Evolutionary conservation across 2,113 vertebrate genomes (phyloP).

Genomic region (Pelusios castaneus): DNA sequence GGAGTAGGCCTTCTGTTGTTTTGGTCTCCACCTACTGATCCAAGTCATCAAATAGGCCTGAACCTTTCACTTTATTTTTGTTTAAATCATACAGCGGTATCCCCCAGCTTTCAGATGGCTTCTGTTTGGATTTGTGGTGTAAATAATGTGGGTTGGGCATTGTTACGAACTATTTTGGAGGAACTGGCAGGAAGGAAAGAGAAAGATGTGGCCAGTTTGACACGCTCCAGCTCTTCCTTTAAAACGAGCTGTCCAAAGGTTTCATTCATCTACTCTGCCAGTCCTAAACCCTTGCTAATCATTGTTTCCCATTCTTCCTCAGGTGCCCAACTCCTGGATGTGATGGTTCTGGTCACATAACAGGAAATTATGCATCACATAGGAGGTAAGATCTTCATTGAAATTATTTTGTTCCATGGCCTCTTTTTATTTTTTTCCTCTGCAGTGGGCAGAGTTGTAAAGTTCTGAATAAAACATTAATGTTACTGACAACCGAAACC

Average conservation of each 20-base stretch:
- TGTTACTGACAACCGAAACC: conserved; percentile 43
- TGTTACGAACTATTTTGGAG: neutral
- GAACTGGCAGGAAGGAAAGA: neutral
- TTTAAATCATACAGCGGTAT: neutral
- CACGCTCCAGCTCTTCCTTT: neutral
- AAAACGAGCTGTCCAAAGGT: neutral
- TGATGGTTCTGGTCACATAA: conserved; percentile 87
- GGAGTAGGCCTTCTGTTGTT: neutral
- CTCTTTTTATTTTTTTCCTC: neutral
- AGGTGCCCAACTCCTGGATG: conserved; percentile 89
- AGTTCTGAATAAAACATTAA: conserved; percentile 47
- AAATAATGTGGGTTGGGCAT: neutral
- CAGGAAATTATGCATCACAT: conserved; percentile 87
- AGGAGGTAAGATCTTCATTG: conserved; percentile 77
- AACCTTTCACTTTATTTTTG: neutral
- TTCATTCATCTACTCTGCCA: neutral
- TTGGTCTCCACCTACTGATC: neutral
- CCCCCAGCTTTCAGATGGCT: neutral
- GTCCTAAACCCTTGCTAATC: neutral
- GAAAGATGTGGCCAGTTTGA: neutral
- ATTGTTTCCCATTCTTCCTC: conserved; percentile 22
- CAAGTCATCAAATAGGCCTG: neutral
- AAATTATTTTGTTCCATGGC: conserved; percentile 22
- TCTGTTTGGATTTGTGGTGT: fast-evolving
- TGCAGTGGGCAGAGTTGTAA: conserved; percentile 50